phyloP scores from a whole-genome alignment of 1,140 invertebrate genomes.

The Pemphigus obesinymphae region DNA sequence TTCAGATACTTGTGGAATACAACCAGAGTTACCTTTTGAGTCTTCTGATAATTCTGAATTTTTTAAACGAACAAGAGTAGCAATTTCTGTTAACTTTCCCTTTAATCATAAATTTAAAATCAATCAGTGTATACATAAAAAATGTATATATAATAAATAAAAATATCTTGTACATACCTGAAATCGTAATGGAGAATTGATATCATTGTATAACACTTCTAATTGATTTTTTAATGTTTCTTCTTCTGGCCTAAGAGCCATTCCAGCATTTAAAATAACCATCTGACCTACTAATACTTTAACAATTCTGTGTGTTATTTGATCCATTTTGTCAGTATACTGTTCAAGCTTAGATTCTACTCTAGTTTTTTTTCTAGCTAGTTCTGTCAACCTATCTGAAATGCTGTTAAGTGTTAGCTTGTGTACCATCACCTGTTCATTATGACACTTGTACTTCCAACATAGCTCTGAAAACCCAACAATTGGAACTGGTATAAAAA shows the following conservation, averaged over 20 bases:
- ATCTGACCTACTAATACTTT: constrained; percentile 82
- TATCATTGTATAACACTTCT: constrained; percentile 76
- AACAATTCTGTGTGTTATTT: constrained; percentile 71
- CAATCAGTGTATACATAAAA: background rate
- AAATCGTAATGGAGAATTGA: constrained; percentile 86
- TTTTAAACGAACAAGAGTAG: constrained; percentile 31
- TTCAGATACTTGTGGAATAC: constrained; percentile 20
- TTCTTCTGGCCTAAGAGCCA: constrained; percentile 80
- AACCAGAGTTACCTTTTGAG: background rate
- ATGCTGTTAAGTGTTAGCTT: constrained; percentile 69
- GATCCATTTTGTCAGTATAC: constrained; percentile 66
- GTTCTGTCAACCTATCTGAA: constrained; percentile 66
- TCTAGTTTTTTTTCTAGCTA: constrained; percentile 67
- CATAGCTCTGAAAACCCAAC: constrained; percentile 84
- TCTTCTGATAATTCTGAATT: constrained; percentile 27
- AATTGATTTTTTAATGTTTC: constrained; percentile 77
- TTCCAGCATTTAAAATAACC: constrained; percentile 76
- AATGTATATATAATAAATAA: background rate
- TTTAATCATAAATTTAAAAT: background rate
- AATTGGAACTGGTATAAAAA: constrained; percentile 87
- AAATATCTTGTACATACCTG: constrained; percentile 59
- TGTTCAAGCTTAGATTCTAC: constrained; percentile 69
- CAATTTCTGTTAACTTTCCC: constrained; percentile 31
- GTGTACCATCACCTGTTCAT: constrained; percentile 75
- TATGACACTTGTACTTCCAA: constrained; percentile 73